Evolutionary conservation across 2,113 vertebrate genomes (phyloP), one percentile per base, ranked within the genome.

Genomic region (Gulo gulo): DNA sequence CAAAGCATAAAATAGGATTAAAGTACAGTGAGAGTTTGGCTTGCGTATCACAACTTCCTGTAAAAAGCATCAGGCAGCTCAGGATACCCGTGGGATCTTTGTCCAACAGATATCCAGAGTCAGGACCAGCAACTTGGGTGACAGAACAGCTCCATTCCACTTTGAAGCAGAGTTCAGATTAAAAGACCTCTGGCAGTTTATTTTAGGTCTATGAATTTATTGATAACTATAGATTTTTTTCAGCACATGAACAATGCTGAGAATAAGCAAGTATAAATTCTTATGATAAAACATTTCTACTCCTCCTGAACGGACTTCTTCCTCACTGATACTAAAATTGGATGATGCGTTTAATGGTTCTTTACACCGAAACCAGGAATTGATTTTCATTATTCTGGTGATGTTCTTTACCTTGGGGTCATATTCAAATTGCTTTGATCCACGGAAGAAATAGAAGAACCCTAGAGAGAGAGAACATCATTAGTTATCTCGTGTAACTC

Each of bases 301-400:
- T 26, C 94, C 26, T 88, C 94, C 20, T 42, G 57, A 96, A 88
- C 26, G 31, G 79, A 47, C 29, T 24, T 71, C 63, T 71, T 91
- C 86, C 34, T 93, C 5, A 18, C 0, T 36, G 24, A 65, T 1
- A 34, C 24, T 21, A n/a, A 93, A 88, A 65, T 39, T 92, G 50
- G 78, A 87, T 52, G 92, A 83, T 36, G 73, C 94, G 10, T 94
- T 95, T 69, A 96, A 80, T 86, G 65, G 69, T 74, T 96, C 29
- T 99, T 98, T 99, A 96, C 99, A 99, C 84, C 99, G 99, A 96
- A 99, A 98, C 97, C 99, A 99, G 21, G 98, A 99, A 97, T 99
- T 99, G 88, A 98, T 97, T 93, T 99, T 99, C 85, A 99, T 82
- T 93, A 99, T 98, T 8, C 97, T 98, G 4, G 98, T 98, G 84